phyloP scores from a whole-genome alignment of 2,888 invertebrate species.

The Phorcus lineatus region DNA sequence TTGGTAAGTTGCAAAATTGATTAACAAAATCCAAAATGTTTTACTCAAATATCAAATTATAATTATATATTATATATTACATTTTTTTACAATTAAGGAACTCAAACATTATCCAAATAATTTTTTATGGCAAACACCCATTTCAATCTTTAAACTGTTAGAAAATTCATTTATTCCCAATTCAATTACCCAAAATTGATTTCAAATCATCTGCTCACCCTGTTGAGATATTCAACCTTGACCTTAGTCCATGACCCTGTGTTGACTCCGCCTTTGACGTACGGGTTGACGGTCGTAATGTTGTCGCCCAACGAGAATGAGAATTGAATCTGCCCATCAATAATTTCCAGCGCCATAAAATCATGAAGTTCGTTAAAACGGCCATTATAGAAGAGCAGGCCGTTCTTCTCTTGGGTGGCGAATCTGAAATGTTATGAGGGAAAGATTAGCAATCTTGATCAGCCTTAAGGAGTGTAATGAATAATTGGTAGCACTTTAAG shows the following conservation, averaged over 20 bases:
- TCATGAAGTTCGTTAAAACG: slow-evolving; percentile 96
- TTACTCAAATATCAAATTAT: too few relatives aligned
- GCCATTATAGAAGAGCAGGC: slow-evolving; percentile 93
- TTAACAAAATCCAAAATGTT: too few relatives aligned
- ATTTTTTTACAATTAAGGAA: too few relatives aligned
- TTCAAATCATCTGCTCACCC: slow-evolving; percentile 77
- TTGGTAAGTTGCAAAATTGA: too few relatives aligned
- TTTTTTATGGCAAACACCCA: neutral
- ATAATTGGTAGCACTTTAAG: too few relatives aligned
- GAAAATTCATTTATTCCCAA: too few relatives aligned
- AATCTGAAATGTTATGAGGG: slow-evolving; percentile 80
- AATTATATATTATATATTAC: too few relatives aligned
- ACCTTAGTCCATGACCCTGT: slow-evolving; percentile 95
- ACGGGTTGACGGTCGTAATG: slow-evolving; percentile 77
- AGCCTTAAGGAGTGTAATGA: too few relatives aligned
- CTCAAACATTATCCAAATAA: neutral
- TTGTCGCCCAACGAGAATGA: slow-evolving; percentile 91
- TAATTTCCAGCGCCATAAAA: slow-evolving; percentile 91
- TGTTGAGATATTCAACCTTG: slow-evolving; percentile 88
- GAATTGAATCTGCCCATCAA: slow-evolving; percentile 85
- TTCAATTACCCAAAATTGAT: too few relatives aligned
- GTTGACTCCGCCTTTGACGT: slow-evolving; percentile 84
- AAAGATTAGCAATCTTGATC: neutral
- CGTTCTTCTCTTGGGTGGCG: slow-evolving; percentile 89
- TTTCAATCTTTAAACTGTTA: neutral